Evolutionary conservation across 2,888 invertebrate genomes (phyloP), one percentile per base, ranked within the genome.

Genomic region (Lutraria lutraria): DNA sequence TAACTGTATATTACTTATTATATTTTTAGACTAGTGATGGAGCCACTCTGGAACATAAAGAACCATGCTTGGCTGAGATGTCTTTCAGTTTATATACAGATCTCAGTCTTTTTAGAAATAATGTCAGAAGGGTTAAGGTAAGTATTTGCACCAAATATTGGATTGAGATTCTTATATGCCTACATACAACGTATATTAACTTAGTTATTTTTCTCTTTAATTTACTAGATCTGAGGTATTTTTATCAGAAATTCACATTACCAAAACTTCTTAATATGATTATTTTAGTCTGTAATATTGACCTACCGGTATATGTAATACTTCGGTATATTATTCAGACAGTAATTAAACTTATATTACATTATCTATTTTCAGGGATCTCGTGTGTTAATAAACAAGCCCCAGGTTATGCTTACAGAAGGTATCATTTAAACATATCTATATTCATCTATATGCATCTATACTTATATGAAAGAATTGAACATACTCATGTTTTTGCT

Each of bases 361-460:
- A n/a, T 68, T 68, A 25, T 25, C 6, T 25, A 68, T 63, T 93
- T 95, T 53, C 93, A 95, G 95, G 92, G 92, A 52, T 87, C 94
- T 8, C 89, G 94, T 83, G 85, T 94, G 16, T 85, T 94, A 19
- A 91, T 95, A n/a, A 92, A 93, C 56, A 95, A 95, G 83, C 96
- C 96, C 21, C 95, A 94, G 87, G 93, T 95, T 81, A 95, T 94
- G 93, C 90, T 96, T n/a, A 95, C 95, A 68, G 95, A 96, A 94
- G 95, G 95, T 95, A 91, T 86, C 91, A 34, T 54, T 52, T 21
- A n/a, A n/a, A n/a, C n/a, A n/a, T n/a, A n/a, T n/a, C n/a, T n/a
- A n/a, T n/a, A n/a, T 43, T 43, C 43, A 43, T 43, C 8, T 43
- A 8, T 43, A 43, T 43, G 8, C 8, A 43, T 43, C 8, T 43